phyloP scores from a whole-genome alignment of 1,140 invertebrate genomes.

The Drosophila funebris region DNA sequence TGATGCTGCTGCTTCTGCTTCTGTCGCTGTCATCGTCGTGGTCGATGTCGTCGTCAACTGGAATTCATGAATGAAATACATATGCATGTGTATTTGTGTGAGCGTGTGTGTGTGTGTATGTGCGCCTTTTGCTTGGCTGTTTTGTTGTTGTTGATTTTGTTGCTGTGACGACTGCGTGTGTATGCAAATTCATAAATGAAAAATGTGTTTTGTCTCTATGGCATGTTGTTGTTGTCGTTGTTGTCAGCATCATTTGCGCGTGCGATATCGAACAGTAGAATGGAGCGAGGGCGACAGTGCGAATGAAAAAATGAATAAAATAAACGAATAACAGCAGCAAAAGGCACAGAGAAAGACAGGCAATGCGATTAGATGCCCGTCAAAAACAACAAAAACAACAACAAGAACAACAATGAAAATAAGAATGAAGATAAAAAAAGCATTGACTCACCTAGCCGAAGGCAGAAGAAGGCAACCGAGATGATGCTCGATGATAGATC shows the following conservation, averaged over 20 bases:
- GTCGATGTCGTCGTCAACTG: constrained; percentile 57
- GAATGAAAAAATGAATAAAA: constrained; percentile 1
- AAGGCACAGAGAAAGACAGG: constrained; percentile 12
- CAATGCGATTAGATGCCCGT: constrained; percentile 25
- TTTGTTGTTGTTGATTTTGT: constrained; percentile 15
- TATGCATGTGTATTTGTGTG: constrained; percentile 46
- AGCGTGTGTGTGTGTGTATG: constrained; percentile 20
- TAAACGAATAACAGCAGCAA: constrained; percentile 17
- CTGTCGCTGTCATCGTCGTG: constrained; percentile 7
- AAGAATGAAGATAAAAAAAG: constrained; percentile 10
- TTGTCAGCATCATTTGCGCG: constrained; percentile 50
- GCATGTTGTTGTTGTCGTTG: constrained; percentile 43
- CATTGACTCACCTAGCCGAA: constrained; percentile 71
- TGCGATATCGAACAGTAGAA: constrained; percentile 38
- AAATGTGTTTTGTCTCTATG: constrained; percentile 53
- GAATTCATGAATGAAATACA: constrained; percentile 80
- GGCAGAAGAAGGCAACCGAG: constrained; percentile 7
- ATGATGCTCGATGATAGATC: constrained; percentile 47
- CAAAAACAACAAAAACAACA: constrained; percentile 9
- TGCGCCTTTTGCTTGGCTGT: constrained; percentile 10
- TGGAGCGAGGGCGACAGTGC: constrained; percentile 13
- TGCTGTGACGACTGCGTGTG: constrained; percentile 58
- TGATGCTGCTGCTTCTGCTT: constrained; percentile 7
- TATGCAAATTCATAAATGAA: constrained; percentile 77
- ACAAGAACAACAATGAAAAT: constrained; percentile 7